phyloP scores from a whole-genome alignment of 2,888 invertebrate species.

The Drosophila mimetica region DNA sequence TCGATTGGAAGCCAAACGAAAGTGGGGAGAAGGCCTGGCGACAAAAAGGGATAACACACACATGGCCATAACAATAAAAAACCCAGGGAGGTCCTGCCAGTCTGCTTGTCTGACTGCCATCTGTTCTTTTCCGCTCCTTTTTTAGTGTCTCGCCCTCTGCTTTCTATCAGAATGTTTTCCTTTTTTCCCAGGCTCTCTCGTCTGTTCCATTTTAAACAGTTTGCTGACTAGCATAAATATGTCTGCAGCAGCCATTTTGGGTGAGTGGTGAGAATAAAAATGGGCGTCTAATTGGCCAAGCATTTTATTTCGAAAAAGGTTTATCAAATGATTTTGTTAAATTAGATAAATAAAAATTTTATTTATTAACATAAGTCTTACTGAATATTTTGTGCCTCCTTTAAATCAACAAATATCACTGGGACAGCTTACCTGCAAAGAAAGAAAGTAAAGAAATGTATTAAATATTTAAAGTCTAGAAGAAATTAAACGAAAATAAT shows the following conservation, averaged over 20 bases:
- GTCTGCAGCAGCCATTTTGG: slow-evolving; percentile 63
- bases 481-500: background rate
- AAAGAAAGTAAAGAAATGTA: background rate
- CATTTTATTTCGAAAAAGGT: background rate
- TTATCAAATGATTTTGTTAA: background rate
- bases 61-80: slow-evolving; percentile 46
- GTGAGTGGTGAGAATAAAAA: slow-evolving; percentile 39
- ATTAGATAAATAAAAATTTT: background rate
- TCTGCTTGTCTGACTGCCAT: slow-evolving; percentile 30
- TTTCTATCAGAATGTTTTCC: slow-evolving; percentile 15
- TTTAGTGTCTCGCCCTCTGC: slow-evolving; percentile 17
- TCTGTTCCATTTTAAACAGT: slow-evolving; percentile 53
- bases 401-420: background rate
- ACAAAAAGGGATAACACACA: slow-evolving; percentile 38
- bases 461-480: background rate
- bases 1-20: slow-evolving; percentile 9
- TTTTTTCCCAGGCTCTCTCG: slow-evolving; percentile 11
- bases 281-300: slow-evolving; percentile 62
- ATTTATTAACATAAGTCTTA: background rate
- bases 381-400: background rate
- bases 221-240: slow-evolving; percentile 64
- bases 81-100: slow-evolving; percentile 24
- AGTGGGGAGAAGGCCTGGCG: slow-evolving; percentile 15
- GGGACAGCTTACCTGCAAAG: no score
- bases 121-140: slow-evolving; percentile 18